Evolutionary conservation across 2,888 invertebrate genomes (phyloP), one percentile per base, ranked within the genome.

Genomic region (Harpagoxenus sublaevis): DNA sequence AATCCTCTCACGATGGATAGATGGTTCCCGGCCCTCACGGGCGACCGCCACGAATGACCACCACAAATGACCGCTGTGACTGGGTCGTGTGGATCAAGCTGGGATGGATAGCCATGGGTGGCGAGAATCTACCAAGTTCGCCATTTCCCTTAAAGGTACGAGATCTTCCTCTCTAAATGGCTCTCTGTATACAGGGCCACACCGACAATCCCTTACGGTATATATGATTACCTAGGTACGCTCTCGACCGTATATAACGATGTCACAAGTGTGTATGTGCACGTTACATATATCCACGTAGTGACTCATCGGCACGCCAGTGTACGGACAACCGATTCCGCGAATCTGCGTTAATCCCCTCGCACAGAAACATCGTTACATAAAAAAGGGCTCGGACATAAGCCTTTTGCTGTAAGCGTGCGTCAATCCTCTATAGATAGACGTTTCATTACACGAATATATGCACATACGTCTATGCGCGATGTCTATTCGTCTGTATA

Each of bases 121-220:
- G 83, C 71, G 73, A 74, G 84, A 53, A 84, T 85, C 78, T 71
- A 71, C 82, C 87, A 88, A 87, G 88, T 88, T 84, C 86, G 77
- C 74, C 86, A 70, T 81, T 84, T 84, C 75, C 81, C 86, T 84
- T 66, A 68, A 45, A 85, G 84, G 84, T 68, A 84, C 79, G 39
- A 65, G 70, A 75, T 79, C 82, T 81, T 84, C 70, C 81, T 35
- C 35, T 35, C 35, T 70, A 85, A 87, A 88, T 84, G 87, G 83
- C 79, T 81, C 62, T 82, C 65, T 82, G 73, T 81, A 62, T 57
- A 75, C 87, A 55, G 51, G 53, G 42, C 83, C 18, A n/a, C 45
- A 65, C 60, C 57, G 42, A 15, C 35, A 23, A 45, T 66, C 55
- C 65, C 70, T 60, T 57, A 48, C 45, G 74, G 65, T 75, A 71